These are phyloP conservation scores for Platygyra sinensis DNA, from an alignment of 64 coral and sea anemone genomes.

Conservation along the genomic window DNA sequence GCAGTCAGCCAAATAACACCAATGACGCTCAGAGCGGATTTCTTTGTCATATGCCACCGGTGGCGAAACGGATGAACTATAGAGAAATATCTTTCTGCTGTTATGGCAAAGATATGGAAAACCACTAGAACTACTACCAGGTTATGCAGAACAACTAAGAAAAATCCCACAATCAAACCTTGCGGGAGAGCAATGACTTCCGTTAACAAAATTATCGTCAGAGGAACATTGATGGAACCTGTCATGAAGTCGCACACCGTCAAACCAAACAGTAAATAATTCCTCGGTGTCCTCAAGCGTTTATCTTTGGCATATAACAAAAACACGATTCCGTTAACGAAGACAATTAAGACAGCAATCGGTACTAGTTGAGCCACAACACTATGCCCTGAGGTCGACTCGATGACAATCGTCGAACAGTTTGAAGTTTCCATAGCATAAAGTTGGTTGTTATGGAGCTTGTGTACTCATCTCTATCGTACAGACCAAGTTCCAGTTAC, in stretches of 20 bases:
- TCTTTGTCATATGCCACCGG: conserved; percentile 30
- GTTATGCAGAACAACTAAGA: conserved; percentile 5
- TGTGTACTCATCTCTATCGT: too few species aligned
- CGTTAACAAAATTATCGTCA: conserved; percentile 1
- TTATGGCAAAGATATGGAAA: conserved; percentile 41
- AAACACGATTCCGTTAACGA: conserved; percentile 68
- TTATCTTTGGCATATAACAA: conserved; percentile 40
- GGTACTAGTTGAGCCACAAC: conserved; percentile 28
- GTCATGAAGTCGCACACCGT: conserved; percentile 69
- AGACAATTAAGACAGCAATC: conserved; percentile 23
- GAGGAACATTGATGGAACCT: conserved; percentile 50
- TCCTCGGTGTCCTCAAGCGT: conserved; percentile 42
- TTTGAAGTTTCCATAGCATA: not conserved
- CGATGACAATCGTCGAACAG: too few species aligned
- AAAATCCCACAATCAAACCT: not conserved
- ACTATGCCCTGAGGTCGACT: not conserved
- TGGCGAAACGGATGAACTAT: conserved; percentile 41
- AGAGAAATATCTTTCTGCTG: conserved; percentile 40
- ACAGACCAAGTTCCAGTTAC: too few species aligned
- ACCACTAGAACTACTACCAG: conserved; percentile 14
- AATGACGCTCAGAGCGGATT: conserved; percentile 7
- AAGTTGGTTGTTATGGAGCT: not conserved
- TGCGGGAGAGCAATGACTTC: not conserved
- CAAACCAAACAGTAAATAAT: conserved; percentile 70
- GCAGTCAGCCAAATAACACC: conserved; percentile 11